These are phyloP conservation scores for Zosterops lateralis DNA, from an alignment of 2,113 vertebrate genomes.

Conservation along the genomic window DNA sequence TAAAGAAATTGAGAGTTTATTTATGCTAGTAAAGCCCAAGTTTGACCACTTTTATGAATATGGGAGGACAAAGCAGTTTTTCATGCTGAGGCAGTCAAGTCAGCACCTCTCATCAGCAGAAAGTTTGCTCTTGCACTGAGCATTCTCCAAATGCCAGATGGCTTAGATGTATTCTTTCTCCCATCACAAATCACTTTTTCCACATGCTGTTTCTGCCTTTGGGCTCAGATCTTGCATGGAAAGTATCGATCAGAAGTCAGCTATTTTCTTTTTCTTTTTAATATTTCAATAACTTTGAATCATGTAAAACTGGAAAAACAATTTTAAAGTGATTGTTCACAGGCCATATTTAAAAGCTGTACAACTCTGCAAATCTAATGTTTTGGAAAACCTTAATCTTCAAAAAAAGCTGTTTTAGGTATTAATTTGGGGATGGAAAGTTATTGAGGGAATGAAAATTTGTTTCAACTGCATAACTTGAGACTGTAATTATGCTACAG, in stretches of 20 bases:
- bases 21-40: neutral
- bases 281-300: neutral
- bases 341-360: neutral
- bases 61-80: neutral
- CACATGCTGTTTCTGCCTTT: neutral
- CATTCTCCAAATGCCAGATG: constrained; percentile 30
- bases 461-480: neutral
- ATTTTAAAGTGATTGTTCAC: neutral
- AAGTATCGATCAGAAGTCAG: neutral
- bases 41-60: neutral
- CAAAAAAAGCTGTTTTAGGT: neutral
- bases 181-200: constrained; percentile 22
- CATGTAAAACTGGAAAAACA: neutral
- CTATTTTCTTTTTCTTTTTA: neutral
- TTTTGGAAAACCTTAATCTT: constrained; percentile 13
- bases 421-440: neutral
- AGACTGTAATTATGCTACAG: neutral
- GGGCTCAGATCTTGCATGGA: neutral
- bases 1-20: neutral
- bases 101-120: neutral
- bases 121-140: neutral
- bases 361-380: neutral
- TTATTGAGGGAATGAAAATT: neutral
- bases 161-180: neutral
- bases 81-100: neutral